Conservation (phyloP, 2,113 vertebrate genomes). For the Stigmatopora nigra region DNA sequence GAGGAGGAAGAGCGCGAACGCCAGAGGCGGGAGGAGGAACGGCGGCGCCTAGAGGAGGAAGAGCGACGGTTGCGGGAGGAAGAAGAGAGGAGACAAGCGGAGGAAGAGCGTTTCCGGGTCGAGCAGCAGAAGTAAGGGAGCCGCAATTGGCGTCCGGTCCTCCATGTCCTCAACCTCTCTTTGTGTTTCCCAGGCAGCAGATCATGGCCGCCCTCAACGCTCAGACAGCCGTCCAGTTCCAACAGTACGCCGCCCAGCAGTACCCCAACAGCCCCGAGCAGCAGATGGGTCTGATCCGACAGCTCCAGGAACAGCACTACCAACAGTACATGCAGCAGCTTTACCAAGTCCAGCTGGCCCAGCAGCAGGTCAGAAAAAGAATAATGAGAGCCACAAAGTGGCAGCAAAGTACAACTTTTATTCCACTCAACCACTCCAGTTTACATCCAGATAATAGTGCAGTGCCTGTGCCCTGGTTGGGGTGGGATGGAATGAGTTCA, state of each 20-base stretch:
- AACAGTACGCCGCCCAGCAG: slow-evolving; percentile 97
- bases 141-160: neutral
- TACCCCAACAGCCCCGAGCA: slow-evolving; percentile 94
- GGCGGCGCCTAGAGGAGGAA: slow-evolving; percentile 81
- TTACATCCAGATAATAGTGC: no score
- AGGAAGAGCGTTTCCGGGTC: slow-evolving; percentile 87
- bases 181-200: slow-evolving; percentile 77
- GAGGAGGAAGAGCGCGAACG: slow-evolving; percentile 89
- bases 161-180: neutral
- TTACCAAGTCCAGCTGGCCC: slow-evolving; percentile 96
- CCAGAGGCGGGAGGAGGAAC: slow-evolving; percentile 81
- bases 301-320: slow-evolving; percentile 98
- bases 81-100: slow-evolving; percentile 81
- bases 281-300: slow-evolving; percentile 91
- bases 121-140: slow-evolving; percentile 91
- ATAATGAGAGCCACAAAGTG: neutral
- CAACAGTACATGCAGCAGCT: slow-evolving; percentile 99
- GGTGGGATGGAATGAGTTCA: no score
- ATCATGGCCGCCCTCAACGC: slow-evolving; percentile 98
- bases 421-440: neutral
- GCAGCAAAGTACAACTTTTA: neutral
- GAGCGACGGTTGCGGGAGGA: slow-evolving; percentile 82
- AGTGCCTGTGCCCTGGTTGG: no score
- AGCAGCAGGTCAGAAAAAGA: slow-evolving; percentile 80
- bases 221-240: slow-evolving; percentile 96